Conservation (phyloP, 1,140 invertebrate genomes). For the Leptestheria dahalacensis region DNA sequence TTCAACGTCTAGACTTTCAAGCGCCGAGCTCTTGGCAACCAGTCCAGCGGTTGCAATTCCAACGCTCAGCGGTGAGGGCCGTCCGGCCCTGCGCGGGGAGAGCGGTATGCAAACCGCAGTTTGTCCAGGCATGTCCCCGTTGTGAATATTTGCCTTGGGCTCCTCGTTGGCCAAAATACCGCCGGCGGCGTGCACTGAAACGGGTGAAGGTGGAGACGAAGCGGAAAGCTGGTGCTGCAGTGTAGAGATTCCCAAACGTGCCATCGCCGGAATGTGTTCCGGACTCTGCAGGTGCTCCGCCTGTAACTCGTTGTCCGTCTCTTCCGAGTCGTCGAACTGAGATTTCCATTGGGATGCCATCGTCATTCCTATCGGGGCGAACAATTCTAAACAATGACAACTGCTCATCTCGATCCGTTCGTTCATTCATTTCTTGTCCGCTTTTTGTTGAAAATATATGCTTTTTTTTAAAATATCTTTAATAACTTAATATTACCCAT, state of each 20-base stretch:
- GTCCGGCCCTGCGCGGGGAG: not conserved
- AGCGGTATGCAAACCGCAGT: not conserved
- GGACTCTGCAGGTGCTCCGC: constrained; percentile 56
- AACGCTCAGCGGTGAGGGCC: not conserved
- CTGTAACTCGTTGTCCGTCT: constrained; percentile 80
- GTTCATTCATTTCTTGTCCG: no score
- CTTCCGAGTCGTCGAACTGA: constrained; percentile 80
- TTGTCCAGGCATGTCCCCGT: not conserved
- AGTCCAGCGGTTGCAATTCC: not conserved
- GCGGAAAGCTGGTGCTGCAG: constrained; percentile 11
- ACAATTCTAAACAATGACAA: no score
- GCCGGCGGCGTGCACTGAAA: not conserved
- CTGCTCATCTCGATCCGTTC: no score
- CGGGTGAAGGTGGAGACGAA: not conserved
- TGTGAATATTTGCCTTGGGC: not conserved
- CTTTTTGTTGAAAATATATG: no score
- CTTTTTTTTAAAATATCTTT: no score
- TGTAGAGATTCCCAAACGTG: constrained; percentile 2
- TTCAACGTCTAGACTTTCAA: constrained; percentile 13
- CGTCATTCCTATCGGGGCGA: constrained; percentile 51
- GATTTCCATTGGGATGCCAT: constrained; percentile 84
- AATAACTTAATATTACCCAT: no score
- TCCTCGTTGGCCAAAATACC: not conserved
- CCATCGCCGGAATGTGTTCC: constrained; percentile 35
- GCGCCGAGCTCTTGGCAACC: not conserved